A percentile compares a stretch with the other conserved stretches of the same genome.
Conservation (phyloP, 2,888 invertebrate species). For the Cryptus viduatorius region DNA sequence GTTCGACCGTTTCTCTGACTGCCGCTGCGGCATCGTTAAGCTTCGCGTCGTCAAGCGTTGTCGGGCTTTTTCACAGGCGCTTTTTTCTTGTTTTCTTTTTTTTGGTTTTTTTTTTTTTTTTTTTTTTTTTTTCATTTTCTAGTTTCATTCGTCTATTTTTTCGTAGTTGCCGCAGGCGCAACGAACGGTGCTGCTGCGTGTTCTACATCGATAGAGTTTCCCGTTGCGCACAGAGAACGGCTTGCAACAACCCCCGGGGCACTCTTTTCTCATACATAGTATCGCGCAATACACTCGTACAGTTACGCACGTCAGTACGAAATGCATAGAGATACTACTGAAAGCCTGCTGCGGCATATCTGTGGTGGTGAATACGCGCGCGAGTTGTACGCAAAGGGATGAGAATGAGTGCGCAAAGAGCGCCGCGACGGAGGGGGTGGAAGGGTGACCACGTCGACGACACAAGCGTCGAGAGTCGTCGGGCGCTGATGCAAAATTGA, state of each 20-base stretch:
- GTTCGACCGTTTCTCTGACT: slow-evolving; percentile 37
- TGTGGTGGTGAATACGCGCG: slow-evolving; percentile 24
- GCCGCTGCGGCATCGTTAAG: slow-evolving; percentile 51
- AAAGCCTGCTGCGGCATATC: slow-evolving; percentile 25
- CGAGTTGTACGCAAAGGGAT: neutral
- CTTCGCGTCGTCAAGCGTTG: slow-evolving; percentile 44
- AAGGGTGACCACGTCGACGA: slow-evolving; percentile 6
- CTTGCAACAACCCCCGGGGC: slow-evolving; percentile 17
- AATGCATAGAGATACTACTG: slow-evolving; percentile 10
- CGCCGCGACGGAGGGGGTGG: neutral
- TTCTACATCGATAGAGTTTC: slow-evolving; percentile 36
- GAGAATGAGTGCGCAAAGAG: neutral
- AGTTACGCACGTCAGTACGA: neutral
- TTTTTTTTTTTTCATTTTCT: neutral
- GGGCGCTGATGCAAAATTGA: slow-evolving; percentile 34
- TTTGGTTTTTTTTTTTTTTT: neutral
- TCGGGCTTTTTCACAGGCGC: slow-evolving; percentile 21
- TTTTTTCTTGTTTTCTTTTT: neutral
- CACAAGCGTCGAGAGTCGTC: slow-evolving; percentile 31
- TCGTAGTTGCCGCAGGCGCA: slow-evolving; percentile 18
- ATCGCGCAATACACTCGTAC: neutral
- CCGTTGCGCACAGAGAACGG: slow-evolving; percentile 29
- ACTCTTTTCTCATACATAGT: neutral
- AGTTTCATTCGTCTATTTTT: slow-evolving; percentile 38
- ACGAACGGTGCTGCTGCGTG: slow-evolving; percentile 23